Evolutionary conservation across 2,113 vertebrate genomes (phyloP).

Genomic region (Ascaphus truei): DNA sequence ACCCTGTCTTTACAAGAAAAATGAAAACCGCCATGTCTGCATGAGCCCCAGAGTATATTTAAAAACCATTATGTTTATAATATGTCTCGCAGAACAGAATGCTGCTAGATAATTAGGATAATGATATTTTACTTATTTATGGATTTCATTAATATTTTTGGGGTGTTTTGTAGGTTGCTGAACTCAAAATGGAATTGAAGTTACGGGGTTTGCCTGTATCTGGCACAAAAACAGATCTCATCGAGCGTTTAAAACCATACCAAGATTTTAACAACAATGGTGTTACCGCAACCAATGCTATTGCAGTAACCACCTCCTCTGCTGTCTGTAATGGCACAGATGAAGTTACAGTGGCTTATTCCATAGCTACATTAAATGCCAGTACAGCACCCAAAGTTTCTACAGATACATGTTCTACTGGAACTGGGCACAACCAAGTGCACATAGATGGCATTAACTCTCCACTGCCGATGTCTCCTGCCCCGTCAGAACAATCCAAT

Average conservation of each 20-base stretch:
- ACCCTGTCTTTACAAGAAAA: too few species aligned
- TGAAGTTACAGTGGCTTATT: constrained; percentile 50
- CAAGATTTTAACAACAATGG: constrained; percentile 69
- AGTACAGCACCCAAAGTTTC: constrained; percentile 45
- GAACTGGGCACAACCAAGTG: constrained; percentile 40
- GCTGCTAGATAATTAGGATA: too few species aligned
- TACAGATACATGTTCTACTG: constrained; percentile 49
- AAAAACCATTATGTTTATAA: too few species aligned
- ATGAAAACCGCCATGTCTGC: not conserved
- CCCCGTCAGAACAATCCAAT: constrained; percentile 70
- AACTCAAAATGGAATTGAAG: constrained; percentile 93
- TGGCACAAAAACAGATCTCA: constrained; percentile 93
- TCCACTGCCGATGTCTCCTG: constrained; percentile 79
- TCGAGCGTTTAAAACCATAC: constrained; percentile 89
- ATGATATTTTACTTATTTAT: too few species aligned
- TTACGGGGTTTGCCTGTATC: constrained; percentile 90
- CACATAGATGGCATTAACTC: constrained; percentile 58
- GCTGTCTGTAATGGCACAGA: constrained; percentile 36
- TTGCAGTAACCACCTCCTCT: constrained; percentile 43
- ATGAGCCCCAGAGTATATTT: constrained; percentile 1
- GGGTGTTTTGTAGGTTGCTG: constrained; percentile 77
- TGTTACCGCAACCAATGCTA: constrained; percentile 42
- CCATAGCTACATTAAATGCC: constrained; percentile 46
- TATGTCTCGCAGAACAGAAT: too few species aligned
- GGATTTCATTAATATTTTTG: too few species aligned